phyloP scores from a whole-genome alignment of 2,888 invertebrate genomes.

The Chrysomela aeneicollis region DNA sequence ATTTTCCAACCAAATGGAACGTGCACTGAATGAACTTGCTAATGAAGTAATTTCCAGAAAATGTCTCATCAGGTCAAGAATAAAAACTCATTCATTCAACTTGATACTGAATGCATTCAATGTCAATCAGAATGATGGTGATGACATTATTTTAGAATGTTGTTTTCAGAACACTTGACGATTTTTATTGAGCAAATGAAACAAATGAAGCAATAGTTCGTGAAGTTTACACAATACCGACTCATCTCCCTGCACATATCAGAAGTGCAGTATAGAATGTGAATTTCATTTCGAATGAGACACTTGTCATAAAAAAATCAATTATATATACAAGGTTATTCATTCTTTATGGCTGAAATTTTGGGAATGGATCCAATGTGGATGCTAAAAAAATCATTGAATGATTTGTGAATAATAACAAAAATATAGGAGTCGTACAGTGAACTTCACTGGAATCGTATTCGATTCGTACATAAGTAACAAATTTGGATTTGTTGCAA shows the following conservation, averaged over 20 bases:
- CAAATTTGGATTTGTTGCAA: too few relatives aligned
- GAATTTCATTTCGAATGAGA: not conserved
- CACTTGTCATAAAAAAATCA: not conserved
- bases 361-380: too few relatives aligned
- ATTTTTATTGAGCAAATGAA: not conserved
- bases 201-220: not conserved
- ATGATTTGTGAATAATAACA: too few relatives aligned
- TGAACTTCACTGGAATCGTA: too few relatives aligned
- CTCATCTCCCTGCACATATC: not conserved
- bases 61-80: not conserved
- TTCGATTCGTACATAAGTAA: too few relatives aligned
- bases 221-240: not conserved
- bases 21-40: conserved; percentile 15
- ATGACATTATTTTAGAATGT: conserved; percentile 5
- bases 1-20: not conserved
- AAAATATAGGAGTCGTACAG: too few relatives aligned
- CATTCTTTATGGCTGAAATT: too few relatives aligned
- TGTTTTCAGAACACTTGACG: not conserved
- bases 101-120: conserved; percentile 3
- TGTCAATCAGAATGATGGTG: not conserved
- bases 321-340: too few relatives aligned
- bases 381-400: too few relatives aligned
- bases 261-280: not conserved
- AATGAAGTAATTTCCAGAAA: not conserved
- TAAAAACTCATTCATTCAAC: not conserved